These are phyloP conservation scores for Chlamydotis undulata DNA, from an alignment of 2,113 vertebrate genomes.

Conservation along the genomic window DNA sequence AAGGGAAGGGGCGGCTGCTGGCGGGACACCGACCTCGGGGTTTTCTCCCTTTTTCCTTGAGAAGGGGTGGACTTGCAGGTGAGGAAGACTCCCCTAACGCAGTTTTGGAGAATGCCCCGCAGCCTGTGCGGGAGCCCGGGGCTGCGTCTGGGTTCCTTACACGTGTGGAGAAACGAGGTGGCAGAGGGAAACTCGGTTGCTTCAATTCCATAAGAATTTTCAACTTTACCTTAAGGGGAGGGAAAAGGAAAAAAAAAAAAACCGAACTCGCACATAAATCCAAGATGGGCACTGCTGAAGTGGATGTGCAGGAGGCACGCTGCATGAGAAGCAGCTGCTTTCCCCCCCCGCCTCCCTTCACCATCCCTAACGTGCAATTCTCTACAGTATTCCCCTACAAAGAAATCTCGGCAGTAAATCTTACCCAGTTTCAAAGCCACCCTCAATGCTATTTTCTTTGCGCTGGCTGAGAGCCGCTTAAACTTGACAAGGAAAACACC, in stretches of 20 bases:
- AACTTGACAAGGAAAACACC: not conserved
- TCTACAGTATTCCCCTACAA: not conserved
- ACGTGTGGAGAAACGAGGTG: not conserved
- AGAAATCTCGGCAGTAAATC: not conserved
- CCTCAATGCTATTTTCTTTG: not conserved
- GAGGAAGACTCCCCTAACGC: not conserved
- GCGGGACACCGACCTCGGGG: not conserved
- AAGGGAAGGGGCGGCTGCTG: not conserved
- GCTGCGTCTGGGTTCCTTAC: rapidly evolving
- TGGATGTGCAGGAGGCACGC: not conserved
- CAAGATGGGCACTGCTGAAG: not conserved
- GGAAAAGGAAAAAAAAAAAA: not conserved
- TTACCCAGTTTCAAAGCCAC: not conserved
- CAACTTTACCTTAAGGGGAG: not conserved
- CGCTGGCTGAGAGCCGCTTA: not conserved
- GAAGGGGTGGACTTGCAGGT: not conserved
- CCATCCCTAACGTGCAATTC: not conserved
- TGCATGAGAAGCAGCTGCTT: not conserved
- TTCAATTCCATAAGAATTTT: not conserved
- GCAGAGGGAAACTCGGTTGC: no score
- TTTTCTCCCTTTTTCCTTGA: not conserved
- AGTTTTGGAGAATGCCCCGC: not conserved
- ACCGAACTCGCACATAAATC: not conserved
- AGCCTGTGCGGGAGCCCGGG: not conserved
- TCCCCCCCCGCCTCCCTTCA: not conserved